phyloP scores from a whole-genome alignment of 2,888 invertebrate genomes.

The Cephus runcator region DNA sequence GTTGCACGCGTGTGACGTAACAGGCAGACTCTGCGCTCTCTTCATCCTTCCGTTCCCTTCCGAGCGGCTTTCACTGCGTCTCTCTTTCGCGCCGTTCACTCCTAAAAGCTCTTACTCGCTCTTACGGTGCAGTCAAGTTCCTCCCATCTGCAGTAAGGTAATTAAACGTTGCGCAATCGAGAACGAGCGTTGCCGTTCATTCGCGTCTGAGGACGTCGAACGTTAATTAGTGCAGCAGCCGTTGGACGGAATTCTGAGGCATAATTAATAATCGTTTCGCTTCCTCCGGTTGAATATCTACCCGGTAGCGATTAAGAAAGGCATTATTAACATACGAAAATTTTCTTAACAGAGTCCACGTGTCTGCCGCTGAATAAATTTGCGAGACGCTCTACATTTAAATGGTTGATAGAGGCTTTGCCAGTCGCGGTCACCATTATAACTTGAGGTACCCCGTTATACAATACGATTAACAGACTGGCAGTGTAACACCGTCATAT shows the following conservation, averaged over 20 bases:
- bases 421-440: neutral
- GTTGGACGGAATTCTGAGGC: neutral
- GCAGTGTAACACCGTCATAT: neutral
- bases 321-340: neutral
- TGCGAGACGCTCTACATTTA: neutral
- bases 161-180: constrained; percentile 22
- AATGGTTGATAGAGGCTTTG: too few relatives aligned
- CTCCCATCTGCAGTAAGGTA: neutral
- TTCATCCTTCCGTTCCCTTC: neutral
- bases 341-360: neutral
- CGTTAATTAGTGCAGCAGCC: neutral
- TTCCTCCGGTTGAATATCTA: neutral
- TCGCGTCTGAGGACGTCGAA: constrained; percentile 11
- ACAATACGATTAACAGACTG: neutral
- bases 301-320: neutral
- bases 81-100: neutral
- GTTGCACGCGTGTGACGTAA: constrained; percentile 39
- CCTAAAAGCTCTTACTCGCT: neutral
- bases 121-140: neutral
- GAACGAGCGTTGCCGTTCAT: constrained; percentile 3
- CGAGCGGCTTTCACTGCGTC: neutral
- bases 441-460: neutral
- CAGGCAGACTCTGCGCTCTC: constrained; percentile 12
- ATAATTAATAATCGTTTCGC: neutral
- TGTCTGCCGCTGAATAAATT: neutral